A percentile compares a stretch with the other conserved stretches of the same genome.
phyloP scores from a whole-genome alignment of 2,888 invertebrate species.

The Melolontha melolontha region DNA sequence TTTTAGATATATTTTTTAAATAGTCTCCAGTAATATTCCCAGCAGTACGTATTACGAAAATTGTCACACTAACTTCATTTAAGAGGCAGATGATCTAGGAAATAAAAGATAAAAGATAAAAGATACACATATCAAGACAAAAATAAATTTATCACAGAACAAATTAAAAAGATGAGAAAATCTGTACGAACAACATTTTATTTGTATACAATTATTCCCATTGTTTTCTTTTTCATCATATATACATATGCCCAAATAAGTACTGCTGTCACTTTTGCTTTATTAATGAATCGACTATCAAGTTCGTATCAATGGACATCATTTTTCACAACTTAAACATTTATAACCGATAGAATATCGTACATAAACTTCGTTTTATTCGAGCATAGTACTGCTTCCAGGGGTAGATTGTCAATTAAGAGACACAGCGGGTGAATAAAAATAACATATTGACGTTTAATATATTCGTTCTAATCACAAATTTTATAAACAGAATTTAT shows the following conservation, averaged over 20 bases:
- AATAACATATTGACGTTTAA: slow-evolving; percentile 27
- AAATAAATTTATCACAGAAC: not conserved
- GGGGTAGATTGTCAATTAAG: slow-evolving; percentile 30
- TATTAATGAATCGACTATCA: slow-evolving; percentile 22
- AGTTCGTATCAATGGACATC: slow-evolving; percentile 4
- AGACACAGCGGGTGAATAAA: slow-evolving; percentile 28
- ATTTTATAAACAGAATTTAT: slow-evolving; percentile 6
- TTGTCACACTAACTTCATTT: no score
- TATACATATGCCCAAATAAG: not conserved
- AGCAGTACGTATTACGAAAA: no score
- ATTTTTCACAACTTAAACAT: slow-evolving; percentile 24
- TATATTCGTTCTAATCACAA: slow-evolving; percentile 10
- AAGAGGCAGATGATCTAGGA: no score
- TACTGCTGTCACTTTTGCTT: slow-evolving; percentile 13
- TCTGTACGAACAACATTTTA: no score
- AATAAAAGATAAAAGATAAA: no score
- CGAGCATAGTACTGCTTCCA: slow-evolving; percentile 9
- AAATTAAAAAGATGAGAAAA: not conserved
- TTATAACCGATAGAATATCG: slow-evolving; percentile 25
- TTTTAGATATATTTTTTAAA: no score
- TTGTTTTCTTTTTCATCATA: no score
- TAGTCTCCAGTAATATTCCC: no score
- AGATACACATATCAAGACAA: no score
- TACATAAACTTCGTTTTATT: slow-evolving; percentile 17
- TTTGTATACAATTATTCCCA: no score